These are phyloP conservation scores for Orcinus orca DNA, from an alignment of 2,113 vertebrate species.

Conservation along the genomic window DNA sequence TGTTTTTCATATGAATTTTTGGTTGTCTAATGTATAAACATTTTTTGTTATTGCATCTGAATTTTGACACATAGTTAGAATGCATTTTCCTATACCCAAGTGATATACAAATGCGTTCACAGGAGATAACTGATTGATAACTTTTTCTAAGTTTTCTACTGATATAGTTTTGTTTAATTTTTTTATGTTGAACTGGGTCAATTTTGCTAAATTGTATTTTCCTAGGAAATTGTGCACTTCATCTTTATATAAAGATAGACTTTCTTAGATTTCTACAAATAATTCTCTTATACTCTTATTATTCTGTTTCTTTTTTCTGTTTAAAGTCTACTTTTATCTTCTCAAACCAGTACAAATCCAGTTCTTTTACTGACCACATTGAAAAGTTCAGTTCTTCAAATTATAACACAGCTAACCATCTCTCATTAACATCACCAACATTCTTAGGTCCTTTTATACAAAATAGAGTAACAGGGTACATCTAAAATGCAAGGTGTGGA, in stretches of 20 bases:
- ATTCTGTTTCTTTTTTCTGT: background rate
- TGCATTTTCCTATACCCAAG: background rate
- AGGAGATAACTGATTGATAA: background rate
- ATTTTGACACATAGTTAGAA: background rate
- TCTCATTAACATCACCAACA: background rate
- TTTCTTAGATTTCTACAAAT: background rate
- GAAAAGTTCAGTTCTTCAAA: background rate
- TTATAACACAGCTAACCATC: background rate
- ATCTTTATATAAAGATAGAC: background rate
- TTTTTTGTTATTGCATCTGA: background rate
- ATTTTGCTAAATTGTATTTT: background rate
- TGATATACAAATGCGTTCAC: background rate
- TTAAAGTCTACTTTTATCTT: background rate
- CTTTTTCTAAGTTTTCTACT: background rate
- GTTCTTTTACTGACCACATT: background rate
- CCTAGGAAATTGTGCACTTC: background rate
- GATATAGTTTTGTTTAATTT: background rate
- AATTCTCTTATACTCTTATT: background rate
- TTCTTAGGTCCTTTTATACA: background rate
- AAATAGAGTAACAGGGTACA: background rate
- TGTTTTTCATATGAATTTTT: background rate
- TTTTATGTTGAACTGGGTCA: background rate
- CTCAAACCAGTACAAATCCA: background rate
- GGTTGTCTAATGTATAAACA: background rate
- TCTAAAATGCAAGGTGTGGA: background rate